Evolutionary conservation across 2,113 vertebrate genomes (phyloP).

Genomic region (Ceratotherium simum): DNA sequence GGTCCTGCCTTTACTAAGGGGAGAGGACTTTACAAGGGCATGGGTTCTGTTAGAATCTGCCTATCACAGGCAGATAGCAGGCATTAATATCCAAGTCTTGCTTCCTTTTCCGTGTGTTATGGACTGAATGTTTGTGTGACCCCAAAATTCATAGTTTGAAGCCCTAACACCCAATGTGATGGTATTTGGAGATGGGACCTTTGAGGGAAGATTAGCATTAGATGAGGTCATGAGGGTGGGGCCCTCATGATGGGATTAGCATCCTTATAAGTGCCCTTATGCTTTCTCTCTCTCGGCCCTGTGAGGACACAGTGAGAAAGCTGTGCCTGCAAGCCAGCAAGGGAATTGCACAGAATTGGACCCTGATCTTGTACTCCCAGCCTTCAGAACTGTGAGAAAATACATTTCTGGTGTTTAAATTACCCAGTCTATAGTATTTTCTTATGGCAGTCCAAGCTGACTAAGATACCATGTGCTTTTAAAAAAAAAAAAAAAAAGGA

Average conservation of each 20-base stretch:
- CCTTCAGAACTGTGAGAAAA: not conserved
- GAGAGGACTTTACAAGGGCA: not conserved
- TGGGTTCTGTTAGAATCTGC: not conserved
- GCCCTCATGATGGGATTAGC: not conserved
- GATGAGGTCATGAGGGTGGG: not conserved
- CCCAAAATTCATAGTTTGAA: not conserved
- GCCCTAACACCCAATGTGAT: not conserved
- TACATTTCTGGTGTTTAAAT: not conserved
- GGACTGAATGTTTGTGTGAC: not conserved
- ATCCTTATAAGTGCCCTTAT: not conserved
- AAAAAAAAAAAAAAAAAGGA: not conserved
- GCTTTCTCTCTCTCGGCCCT: not conserved
- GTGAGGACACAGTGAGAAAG: not conserved
- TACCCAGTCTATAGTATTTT: not conserved
- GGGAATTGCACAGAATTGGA: not conserved
- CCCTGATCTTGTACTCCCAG: not conserved
- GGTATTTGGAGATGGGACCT: not conserved
- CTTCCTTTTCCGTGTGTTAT: not conserved
- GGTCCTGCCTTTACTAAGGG: not conserved
- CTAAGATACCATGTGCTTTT: not conserved
- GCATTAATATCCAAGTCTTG: not conserved
- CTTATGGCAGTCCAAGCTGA: not conserved
- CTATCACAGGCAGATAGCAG: not conserved
- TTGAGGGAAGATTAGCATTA: not conserved
- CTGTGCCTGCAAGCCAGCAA: not conserved